Evolutionary conservation across 1,140 invertebrate genomes (phyloP).

Genomic region (Gryon sp.): DNA sequence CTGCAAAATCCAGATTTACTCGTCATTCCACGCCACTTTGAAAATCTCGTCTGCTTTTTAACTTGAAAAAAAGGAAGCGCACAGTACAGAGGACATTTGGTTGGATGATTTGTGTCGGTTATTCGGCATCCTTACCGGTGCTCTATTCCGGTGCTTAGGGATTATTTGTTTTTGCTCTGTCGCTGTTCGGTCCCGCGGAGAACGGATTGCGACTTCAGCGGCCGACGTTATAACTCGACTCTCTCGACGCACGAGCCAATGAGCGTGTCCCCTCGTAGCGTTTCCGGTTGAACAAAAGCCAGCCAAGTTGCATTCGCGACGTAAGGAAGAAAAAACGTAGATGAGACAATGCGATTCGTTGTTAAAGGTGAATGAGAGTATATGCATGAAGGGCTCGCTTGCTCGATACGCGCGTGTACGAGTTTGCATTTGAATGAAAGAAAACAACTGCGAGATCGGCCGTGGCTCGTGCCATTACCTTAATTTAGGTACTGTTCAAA

Average conservation of each 20-base stretch:
- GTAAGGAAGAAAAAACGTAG: slow-evolving; percentile 60
- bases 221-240: slow-evolving; percentile 28
- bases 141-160: slow-evolving; percentile 59
- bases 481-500: slow-evolving; percentile 50
- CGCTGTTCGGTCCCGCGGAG: slow-evolving; percentile 48
- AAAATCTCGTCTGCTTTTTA: slow-evolving; percentile 44
- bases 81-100: slow-evolving; percentile 63
- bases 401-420: slow-evolving; percentile 50
- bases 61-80: slow-evolving; percentile 26
- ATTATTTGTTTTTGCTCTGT: slow-evolving; percentile 62
- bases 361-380: slow-evolving; percentile 60
- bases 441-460: slow-evolving; percentile 44
- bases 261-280: slow-evolving; percentile 63
- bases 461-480: slow-evolving; percentile 51
- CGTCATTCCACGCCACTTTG: slow-evolving; percentile 35
- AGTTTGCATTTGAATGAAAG: slow-evolving; percentile 43
- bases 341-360: slow-evolving; percentile 59
- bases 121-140: slow-evolving; percentile 45
- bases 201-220: slow-evolving; percentile 36
- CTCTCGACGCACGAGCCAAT: slow-evolving; percentile 58
- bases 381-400: slow-evolving; percentile 53
- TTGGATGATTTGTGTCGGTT: slow-evolving; percentile 64
- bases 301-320: slow-evolving; percentile 60
- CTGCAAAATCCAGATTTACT: slow-evolving; percentile 42
- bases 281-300: slow-evolving; percentile 66